Evolutionary conservation across 2,797 vertebrate species (phyloP), one percentile per base, ranked within the genome.

Genomic region (Platalea minor): DNA sequence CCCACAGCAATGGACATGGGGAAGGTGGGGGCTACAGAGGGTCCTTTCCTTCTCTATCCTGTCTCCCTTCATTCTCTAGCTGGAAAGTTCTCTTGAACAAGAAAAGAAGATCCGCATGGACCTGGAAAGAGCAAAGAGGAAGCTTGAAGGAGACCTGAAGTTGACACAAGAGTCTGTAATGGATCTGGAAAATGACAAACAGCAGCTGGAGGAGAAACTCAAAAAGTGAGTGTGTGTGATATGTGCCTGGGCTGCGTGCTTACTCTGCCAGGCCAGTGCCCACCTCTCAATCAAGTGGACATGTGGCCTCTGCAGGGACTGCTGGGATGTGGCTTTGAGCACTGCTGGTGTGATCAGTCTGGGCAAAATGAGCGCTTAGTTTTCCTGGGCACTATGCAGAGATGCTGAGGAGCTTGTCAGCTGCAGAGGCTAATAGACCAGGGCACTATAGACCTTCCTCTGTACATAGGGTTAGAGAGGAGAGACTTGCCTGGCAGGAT

Each of bases 81-180:
- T 99, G 96, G 99, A 99, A 97, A 98, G 99, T 48, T 99, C 99
- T 21, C 97, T 99, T 93, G 99, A 99, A 89, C 99, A 99, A 97
- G 99, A 99, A 95, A 99, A 99, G 98, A 99, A 99, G 91, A 35
- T 99, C 68, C 98, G 99, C 46, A 98, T 99, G 98, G 99, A 99
- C 93, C 97, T 99, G 43, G 99, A 99, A 95, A 98, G 99, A 83
- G 98, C 97, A 80, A 99, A 97, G 93, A 98, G 99, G 80, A 99
- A 99, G 94, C 98, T 99, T 8, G 99, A 99, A 97, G 99, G 99
- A 33, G 99, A 99, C 97, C 96, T 99, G 78, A 99, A 99, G 85
- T 95, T 99, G 92, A 98, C 99, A 1, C 95, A 99, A 90, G 99
- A 99, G 92, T 98, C 98, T 3, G 94, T 99, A 17, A 99, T 99